Percentiles rank a stretch among this genome's conserved stretches.
These are phyloP conservation scores for Meandrusa payeni DNA, from an alignment of 2,888 invertebrate genomes.

Conservation along the genomic window DNA sequence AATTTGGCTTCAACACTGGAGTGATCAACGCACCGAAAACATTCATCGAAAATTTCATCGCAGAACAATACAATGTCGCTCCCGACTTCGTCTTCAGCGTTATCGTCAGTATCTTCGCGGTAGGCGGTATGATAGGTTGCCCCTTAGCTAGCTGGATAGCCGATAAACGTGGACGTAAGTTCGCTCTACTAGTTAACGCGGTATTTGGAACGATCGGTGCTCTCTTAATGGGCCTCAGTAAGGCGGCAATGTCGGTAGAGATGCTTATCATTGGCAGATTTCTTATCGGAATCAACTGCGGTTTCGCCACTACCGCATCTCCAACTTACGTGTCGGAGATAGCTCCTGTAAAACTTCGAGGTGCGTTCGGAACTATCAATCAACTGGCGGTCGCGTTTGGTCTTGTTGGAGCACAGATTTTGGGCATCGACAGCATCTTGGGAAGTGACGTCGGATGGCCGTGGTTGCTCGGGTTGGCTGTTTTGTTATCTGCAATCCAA, in stretches of 20 bases:
- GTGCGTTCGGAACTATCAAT: slow-evolving; percentile 74
- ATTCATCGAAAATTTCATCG: slow-evolving; percentile 83
- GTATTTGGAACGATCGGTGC: slow-evolving; percentile 83
- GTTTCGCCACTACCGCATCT: slow-evolving; percentile 77
- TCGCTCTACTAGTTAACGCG: slow-evolving; percentile 83
- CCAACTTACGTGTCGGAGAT: slow-evolving; percentile 77
- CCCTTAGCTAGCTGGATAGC: slow-evolving; percentile 87
- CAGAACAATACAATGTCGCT: slow-evolving; percentile 72
- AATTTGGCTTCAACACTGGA: slow-evolving; percentile 87
- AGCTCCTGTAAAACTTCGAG: slow-evolving; percentile 63
- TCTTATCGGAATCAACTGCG: slow-evolving; percentile 88
- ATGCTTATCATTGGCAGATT: slow-evolving; percentile 87
- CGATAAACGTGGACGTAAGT: slow-evolving; percentile 85
- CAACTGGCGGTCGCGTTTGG: slow-evolving; percentile 74
- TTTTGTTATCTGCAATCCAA: slow-evolving; percentile 64
- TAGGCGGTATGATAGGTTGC: slow-evolving; percentile 90
- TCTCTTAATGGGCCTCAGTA: slow-evolving; percentile 84
- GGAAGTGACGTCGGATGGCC: slow-evolving; percentile 73
- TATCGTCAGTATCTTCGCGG: slow-evolving; percentile 87
- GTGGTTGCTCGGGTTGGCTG: slow-evolving; percentile 66
- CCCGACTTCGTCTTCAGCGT: slow-evolving; percentile 81
- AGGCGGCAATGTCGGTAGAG: slow-evolving; percentile 82
- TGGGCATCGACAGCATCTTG: slow-evolving; percentile 70
- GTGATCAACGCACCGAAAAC: slow-evolving; percentile 85
- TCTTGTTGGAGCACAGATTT: slow-evolving; percentile 62